Percentiles rank a stretch among this genome's conserved stretches.
Evolutionary conservation across 2,797 vertebrate genomes (phyloP).

Genomic region (Cephalopachus bancanus): DNA sequence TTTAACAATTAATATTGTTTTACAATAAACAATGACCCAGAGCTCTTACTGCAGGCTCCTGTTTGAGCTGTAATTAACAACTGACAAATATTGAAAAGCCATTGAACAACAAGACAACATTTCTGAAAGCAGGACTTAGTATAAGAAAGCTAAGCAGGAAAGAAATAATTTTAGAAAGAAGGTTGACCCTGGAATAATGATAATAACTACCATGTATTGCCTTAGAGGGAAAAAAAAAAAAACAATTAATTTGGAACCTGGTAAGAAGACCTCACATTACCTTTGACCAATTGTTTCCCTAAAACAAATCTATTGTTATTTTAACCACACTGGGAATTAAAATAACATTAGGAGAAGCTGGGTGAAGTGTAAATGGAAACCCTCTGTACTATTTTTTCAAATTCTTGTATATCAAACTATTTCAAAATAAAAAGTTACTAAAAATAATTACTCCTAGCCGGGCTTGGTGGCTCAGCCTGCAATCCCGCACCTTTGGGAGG

Average conservation of each 20-base stretch:
- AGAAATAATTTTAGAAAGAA: slow-evolving; percentile 17
- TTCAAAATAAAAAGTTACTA: neutral
- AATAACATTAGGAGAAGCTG: neutral
- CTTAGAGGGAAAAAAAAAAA: neutral
- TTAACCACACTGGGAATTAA: neutral
- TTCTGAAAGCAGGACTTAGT: neutral
- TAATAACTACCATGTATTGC: neutral
- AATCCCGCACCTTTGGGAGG: too few species aligned
- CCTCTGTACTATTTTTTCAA: neutral
- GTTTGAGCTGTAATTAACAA: neutral
- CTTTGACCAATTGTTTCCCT: neutral
- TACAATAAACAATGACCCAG: neutral
- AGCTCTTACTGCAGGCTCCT: neutral
- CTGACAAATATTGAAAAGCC: neutral
- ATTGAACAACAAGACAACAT: neutral
- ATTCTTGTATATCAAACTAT: neutral
- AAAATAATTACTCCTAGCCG: neutral
- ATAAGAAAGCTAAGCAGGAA: neutral
- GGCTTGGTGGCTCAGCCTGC: too few species aligned
- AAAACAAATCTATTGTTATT: neutral
- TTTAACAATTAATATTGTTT: neutral
- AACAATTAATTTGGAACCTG: neutral
- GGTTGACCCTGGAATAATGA: neutral
- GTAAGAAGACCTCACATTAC: neutral
- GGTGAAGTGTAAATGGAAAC: neutral